Conservation (phyloP, 2,797 vertebrate species). For the Malacoctenus gilli region DNA sequence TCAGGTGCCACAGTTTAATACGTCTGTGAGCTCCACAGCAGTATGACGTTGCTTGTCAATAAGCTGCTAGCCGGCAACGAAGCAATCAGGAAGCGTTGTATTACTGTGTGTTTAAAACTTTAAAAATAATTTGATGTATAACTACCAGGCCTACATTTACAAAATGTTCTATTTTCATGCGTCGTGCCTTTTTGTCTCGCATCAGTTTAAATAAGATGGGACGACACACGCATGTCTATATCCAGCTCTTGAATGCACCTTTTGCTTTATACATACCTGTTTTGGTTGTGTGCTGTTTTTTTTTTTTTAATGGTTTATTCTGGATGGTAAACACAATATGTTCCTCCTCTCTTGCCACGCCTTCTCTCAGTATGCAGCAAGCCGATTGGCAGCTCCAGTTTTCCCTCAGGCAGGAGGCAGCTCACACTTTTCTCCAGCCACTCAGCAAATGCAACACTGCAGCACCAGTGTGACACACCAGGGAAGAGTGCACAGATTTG, state of each 20-base stretch:
- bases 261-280: background rate
- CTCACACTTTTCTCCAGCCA: slow-evolving; percentile 16
- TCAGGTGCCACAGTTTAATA: background rate
- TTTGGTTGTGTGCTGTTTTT: background rate
- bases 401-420: background rate
- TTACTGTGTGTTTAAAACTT: too few species aligned
- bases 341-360: slow-evolving; percentile 27
- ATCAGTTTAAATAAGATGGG: background rate
- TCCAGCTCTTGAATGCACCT: background rate
- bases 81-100: slow-evolving; percentile 58
- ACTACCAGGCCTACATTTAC: too few species aligned
- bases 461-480: background rate
- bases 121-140: too few species aligned
- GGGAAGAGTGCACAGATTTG: background rate
- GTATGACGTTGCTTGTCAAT: slow-evolving; percentile 47
- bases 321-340: background rate
- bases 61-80: slow-evolving; percentile 15
- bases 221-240: background rate
- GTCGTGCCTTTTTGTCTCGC: background rate
- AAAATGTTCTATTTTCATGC: too few species aligned
- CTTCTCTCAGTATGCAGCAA: slow-evolving; percentile 16
- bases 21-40: slow-evolving; percentile 10
- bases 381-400: background rate
- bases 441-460: too few species aligned
- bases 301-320: background rate